Percentiles rank a stretch among this genome's conserved stretches.
phyloP scores from a whole-genome alignment of 64 coral and sea anemone genomes.

The Acropora tenuis region DNA sequence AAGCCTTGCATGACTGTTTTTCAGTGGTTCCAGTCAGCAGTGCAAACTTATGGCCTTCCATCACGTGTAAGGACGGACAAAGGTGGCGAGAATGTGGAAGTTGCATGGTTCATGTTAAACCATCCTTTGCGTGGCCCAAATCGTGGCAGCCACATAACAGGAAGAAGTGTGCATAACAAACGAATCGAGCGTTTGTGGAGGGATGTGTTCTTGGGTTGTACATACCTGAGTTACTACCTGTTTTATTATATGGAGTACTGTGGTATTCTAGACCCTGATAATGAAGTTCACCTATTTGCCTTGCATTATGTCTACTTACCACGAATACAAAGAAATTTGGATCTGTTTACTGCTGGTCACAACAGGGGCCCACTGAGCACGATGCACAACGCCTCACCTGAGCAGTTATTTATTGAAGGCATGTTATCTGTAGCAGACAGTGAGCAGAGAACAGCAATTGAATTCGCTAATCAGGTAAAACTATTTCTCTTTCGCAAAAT shows the following conservation, averaged over 20 bases:
- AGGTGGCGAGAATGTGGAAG: constrained; percentile 49
- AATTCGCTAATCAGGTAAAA: constrained; percentile 15
- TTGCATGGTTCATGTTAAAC: constrained; percentile 21
- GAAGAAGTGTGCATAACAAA: constrained; percentile 48
- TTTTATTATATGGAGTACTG: constrained; percentile 47
- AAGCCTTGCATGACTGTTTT: constrained; percentile 19
- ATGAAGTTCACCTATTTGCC: constrained; percentile 15
- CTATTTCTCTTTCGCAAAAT: constrained; percentile 20
- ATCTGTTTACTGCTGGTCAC: not conserved
- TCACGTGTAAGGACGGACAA: constrained; percentile 38
- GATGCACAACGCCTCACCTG: not conserved
- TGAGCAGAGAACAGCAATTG: not conserved
- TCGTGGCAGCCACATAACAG: constrained; percentile 16
- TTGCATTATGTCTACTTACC: constrained; percentile 25
- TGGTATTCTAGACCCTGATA: constrained; percentile 8
- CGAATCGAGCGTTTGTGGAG: constrained; percentile 33
- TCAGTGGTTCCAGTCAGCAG: constrained; percentile 3
- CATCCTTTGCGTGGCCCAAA: constrained; percentile 35
- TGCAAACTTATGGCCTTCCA: constrained; percentile 21
- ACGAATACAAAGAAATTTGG: constrained; percentile 1
- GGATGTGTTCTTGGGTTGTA: constrained; percentile 32
- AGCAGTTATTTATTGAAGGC: constrained; percentile 8
- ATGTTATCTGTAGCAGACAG: constrained; percentile 9
- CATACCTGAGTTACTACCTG: constrained; percentile 33
- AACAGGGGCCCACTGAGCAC: not conserved